These are phyloP conservation scores for Actinia tenebrosa DNA, from an alignment of 64 coral and sea anemone species.

Conservation along the genomic window DNA sequence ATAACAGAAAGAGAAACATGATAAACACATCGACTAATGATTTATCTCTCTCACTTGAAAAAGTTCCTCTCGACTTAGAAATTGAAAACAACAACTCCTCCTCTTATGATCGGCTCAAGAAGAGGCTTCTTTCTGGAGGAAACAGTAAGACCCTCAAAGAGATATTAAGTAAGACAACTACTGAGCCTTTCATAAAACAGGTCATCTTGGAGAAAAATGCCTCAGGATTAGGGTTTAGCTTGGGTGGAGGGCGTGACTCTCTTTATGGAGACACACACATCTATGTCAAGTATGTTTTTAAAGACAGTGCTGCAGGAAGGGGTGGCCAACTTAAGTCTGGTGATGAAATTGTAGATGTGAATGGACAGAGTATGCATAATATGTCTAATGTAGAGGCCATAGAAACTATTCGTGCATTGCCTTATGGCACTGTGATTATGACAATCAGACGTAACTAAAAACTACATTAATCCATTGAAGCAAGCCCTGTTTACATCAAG, in stretches of 20 bases:
- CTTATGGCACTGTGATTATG: constrained; percentile 69
- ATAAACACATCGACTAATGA: constrained; percentile 23
- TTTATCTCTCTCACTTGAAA: constrained; percentile 32
- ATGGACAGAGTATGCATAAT: constrained; percentile 66
- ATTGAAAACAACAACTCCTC: constrained; percentile 46
- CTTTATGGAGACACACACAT: constrained; percentile 93
- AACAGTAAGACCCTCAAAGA: constrained; percentile 61
- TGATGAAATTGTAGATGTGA: constrained; percentile 93
- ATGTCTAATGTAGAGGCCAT: constrained; percentile 88
- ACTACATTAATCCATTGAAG: background rate
- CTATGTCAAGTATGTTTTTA: constrained; percentile 83
- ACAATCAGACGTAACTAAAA: constrained; percentile 27
- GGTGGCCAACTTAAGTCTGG: constrained; percentile 59
- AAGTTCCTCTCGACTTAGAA: constrained; percentile 45
- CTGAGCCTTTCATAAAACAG: constrained; percentile 50
- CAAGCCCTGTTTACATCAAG: no score
- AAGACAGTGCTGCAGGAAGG: constrained; percentile 61
- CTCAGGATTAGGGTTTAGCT: constrained; percentile 86
- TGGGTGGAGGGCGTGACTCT: constrained; percentile 86
- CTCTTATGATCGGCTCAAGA: constrained; percentile 76
- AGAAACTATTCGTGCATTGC: constrained; percentile 69
- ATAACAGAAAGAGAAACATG: constrained; percentile 60
- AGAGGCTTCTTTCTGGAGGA: constrained; percentile 61
- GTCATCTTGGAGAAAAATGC: constrained; percentile 68
- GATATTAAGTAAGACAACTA: constrained; percentile 44